Conservation (phyloP, 2,888 invertebrate species). For the Platynereis dumerilii region DNA sequence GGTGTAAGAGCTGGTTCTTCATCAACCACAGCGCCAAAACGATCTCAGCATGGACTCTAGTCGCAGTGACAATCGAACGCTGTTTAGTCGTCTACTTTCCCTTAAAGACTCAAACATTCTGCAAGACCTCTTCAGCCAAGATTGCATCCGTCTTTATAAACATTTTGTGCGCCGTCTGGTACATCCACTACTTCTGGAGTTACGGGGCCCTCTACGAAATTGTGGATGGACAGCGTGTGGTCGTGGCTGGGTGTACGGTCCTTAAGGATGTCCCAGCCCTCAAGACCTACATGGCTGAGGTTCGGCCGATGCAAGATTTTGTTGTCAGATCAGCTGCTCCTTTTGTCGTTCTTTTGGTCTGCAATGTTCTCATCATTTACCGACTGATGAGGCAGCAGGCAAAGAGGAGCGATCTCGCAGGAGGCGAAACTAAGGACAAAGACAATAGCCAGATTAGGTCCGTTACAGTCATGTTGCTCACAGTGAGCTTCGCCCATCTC, state of each 20-base stretch:
- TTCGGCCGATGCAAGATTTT: conserved; percentile 22
- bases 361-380: conserved; percentile 23
- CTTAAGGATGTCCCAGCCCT: neutral
- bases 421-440: neutral
- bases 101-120: conserved; percentile 12
- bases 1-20: conserved; percentile 25
- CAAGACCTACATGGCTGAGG: conserved; percentile 9
- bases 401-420: neutral
- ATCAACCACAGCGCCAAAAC: conserved; percentile 25
- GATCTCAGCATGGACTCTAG: conserved; percentile 25
- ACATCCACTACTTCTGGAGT: neutral
- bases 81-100: conserved; percentile 17
- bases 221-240: neutral
- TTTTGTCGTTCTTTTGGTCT: conserved; percentile 18
- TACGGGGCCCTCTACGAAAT: neutral
- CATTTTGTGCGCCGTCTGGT: neutral
- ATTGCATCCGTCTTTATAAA: neutral
- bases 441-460: conserved; percentile 19
- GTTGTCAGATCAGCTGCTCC: conserved; percentile 15
- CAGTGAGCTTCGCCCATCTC: conserved; percentile 23
- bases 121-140: conserved; percentile 19
- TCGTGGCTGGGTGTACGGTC: neutral
- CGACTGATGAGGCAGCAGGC: conserved; percentile 4
- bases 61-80: conserved; percentile 23
- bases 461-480: conserved; percentile 18